Base-by-base conservation (phyloP, 2,797 vertebrate species). In the Coendou prehensilis region DNA sequence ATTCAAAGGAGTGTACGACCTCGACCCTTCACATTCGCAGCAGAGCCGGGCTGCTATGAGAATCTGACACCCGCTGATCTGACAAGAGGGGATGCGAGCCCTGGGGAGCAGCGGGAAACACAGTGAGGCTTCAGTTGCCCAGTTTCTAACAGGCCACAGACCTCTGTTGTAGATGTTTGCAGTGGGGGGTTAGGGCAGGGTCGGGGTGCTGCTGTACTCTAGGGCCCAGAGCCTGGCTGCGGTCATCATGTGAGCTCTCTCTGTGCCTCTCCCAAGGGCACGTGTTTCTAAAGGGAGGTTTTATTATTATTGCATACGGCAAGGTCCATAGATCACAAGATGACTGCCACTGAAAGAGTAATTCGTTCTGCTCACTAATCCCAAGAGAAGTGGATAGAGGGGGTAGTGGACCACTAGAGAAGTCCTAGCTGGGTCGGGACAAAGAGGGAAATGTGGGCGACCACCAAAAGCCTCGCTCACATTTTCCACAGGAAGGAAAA, bases 371-470 rank as follows among this genome's bases (percentile, higher is more conserved):
- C 54, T 93, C 17, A 47, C 2, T 23, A 3, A 56, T 30, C 50
- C 47, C 45, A 30, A 18, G 13, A 79, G 33, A 83, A 30, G 9
- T 17, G n/a, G 2, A 13, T 4, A 15, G n/a, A 13, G 17, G 56
- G 18, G n/a, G 47, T 17, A 2, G 45, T 1, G 7, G 41, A 22
- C 2, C n/a, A 4, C 54, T 0, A 3, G 47, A 10, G 50, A 56
- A 22, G 15, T 13, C 1, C 28, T 30, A 15, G 5, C 26, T 26
- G 4, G 3, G 4, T 15, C 33, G 4, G n/a, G 52, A 52, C 8
- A 1, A 14, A 52, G 41, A n/a, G 0, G 20, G 20, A 59, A 0
- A 13, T 26, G 3, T 26, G 37, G 5, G 13, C 59, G 17, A 33
- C 14, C 5, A 61, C 23, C 17, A 63, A 50, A 54, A 63, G 13